Evolutionary conservation across 1,140 invertebrate species (phyloP).

Genomic region (Caenorhabditis briggsae): DNA sequence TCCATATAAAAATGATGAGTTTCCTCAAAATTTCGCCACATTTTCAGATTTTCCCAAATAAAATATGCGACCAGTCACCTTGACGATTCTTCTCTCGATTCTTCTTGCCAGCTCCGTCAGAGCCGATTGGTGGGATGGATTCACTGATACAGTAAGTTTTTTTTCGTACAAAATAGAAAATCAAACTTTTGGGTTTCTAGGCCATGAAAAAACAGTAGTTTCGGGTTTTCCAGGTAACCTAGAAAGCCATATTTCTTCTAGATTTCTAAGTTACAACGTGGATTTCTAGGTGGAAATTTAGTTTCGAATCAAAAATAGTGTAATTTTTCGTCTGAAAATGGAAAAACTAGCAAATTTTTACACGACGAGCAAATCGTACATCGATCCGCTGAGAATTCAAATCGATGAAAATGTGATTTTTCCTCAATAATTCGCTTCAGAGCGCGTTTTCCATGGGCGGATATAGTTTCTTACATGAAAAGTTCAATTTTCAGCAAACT

Average conservation of each 20-base stretch:
- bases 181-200: neutral
- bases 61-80: constrained; percentile 2
- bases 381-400: neutral
- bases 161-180: neutral
- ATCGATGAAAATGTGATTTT: too few relatives aligned
- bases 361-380: neutral
- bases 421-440: too few relatives aligned
- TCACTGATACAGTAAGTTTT: constrained; percentile 57
- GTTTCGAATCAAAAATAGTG: neutral
- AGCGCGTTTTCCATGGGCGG: too few relatives aligned
- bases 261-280: too few relatives aligned
- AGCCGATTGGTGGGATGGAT: constrained; percentile 65
- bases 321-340: neutral
- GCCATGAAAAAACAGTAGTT: neutral
- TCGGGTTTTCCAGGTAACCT: too few relatives aligned
- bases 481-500: too few relatives aligned
- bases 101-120: constrained; percentile 25
- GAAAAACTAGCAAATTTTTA: neutral
- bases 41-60: neutral
- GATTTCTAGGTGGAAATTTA: neutral
- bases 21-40: neutral
- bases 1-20: neutral
- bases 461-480: too few relatives aligned
- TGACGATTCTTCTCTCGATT: constrained; percentile 23
- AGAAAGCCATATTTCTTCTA: too few relatives aligned